These are phyloP conservation scores for Epinotia bilunana DNA, from an alignment of 2,888 invertebrate species.

Conservation along the genomic window DNA sequence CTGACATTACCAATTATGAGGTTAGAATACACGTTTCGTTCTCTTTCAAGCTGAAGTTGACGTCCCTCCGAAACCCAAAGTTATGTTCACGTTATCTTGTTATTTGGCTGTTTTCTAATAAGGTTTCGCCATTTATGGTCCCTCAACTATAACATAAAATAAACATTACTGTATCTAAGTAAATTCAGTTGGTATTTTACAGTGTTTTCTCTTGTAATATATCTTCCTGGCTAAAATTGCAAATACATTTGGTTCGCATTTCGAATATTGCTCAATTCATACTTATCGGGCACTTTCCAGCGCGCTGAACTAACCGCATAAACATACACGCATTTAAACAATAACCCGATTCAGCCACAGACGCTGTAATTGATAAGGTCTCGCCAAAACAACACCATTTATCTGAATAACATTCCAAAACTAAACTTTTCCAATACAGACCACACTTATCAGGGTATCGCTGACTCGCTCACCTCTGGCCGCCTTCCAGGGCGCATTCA, in stretches of 20 bases:
- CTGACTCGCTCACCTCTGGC: slow-evolving; percentile 43
- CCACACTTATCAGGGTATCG: slow-evolving; percentile 42
- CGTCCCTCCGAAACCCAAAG: too few relatives aligned
- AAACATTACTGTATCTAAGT: background rate
- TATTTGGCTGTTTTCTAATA: too few relatives aligned
- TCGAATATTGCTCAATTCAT: background rate
- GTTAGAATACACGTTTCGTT: too few relatives aligned
- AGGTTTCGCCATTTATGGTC: too few relatives aligned
- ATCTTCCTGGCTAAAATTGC: background rate
- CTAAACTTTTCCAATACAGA: slow-evolving; percentile 44
- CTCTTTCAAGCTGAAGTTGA: too few relatives aligned
- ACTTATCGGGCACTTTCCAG: slow-evolving; percentile 28
- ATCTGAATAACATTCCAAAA: slow-evolving; percentile 37
- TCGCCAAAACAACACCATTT: slow-evolving; percentile 42
- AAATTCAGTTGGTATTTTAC: background rate
- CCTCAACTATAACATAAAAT: background rate
- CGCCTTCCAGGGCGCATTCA: slow-evolving; percentile 25
- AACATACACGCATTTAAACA: slow-evolving; percentile 25
- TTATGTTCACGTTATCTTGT: too few relatives aligned
- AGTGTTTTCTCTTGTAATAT: background rate
- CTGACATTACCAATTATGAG: too few relatives aligned
- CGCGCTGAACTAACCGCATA: slow-evolving; percentile 18
- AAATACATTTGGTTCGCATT: background rate
- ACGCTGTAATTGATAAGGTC: slow-evolving; percentile 24
- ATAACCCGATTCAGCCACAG: slow-evolving; percentile 15